Evolutionary conservation across 2,797 vertebrate genomes (phyloP).

Genomic region (Sarcoramphus papa): DNA sequence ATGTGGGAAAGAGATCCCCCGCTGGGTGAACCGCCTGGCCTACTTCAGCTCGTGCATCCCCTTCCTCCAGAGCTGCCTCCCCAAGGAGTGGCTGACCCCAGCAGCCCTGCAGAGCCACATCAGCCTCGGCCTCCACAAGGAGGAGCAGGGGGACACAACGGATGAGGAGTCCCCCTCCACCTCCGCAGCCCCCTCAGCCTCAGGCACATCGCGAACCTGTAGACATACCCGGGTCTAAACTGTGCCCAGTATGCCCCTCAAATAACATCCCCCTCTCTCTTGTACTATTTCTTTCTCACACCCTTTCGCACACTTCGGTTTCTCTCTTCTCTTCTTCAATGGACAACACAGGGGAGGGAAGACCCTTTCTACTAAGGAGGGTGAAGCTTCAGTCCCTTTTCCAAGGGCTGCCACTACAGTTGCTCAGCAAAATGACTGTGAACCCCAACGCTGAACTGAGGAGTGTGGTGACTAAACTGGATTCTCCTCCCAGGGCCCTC

Average conservation of each 20-base stretch:
- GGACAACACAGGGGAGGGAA: not conserved
- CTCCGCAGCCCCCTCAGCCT: constrained; percentile 69
- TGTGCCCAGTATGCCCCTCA: not conserved
- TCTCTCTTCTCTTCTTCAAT: not conserved
- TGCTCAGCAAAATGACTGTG: not conserved
- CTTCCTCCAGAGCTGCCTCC: constrained; percentile 93
- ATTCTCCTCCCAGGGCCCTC: not conserved
- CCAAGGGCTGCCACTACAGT: not conserved
- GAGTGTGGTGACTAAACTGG: not conserved
- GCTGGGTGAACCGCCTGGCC: constrained; percentile 93
- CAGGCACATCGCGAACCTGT: constrained; percentile 83
- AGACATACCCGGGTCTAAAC: constrained; percentile 87
- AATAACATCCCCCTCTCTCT: not conserved
- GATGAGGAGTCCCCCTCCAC: constrained; percentile 85
- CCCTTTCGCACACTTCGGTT: not conserved
- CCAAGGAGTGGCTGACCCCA: constrained; percentile 92
- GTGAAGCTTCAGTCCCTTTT: constrained; percentile 4
- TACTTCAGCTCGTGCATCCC: constrained; percentile 96
- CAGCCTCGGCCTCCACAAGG: constrained; percentile 88
- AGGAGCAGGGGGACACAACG: constrained; percentile 81
- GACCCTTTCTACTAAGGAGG: not conserved
- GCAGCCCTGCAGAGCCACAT: constrained; percentile 93
- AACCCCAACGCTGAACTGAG: not conserved
- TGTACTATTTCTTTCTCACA: not conserved
- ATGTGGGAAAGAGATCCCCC: constrained; percentile 89